Conservation (phyloP, 2,113 vertebrate species). For the Cottus gobio region DNA sequence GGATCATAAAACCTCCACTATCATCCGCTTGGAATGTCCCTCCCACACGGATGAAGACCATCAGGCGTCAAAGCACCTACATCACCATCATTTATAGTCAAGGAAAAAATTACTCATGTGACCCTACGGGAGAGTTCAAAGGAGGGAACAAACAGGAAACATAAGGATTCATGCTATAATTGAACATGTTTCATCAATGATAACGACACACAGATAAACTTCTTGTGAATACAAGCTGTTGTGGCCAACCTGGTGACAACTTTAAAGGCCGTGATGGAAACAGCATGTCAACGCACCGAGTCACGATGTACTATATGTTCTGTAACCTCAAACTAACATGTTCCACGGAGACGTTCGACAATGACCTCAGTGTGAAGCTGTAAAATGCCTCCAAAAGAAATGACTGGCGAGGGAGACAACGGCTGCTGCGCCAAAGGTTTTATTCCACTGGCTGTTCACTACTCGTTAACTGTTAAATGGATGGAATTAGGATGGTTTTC, state of each 20-base stretch:
- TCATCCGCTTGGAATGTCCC: conserved; percentile 75
- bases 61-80: conserved; percentile 34
- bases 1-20: conserved; percentile 62
- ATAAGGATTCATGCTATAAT: conserved; percentile 11
- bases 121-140: conserved; percentile 6
- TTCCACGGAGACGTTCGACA: conserved; percentile 27
- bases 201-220: conserved; percentile 9
- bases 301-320: conserved; percentile 24
- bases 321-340: conserved; percentile 47
- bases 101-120: conserved; percentile 49
- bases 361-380: conserved; percentile 56
- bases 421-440: conserved; percentile 13
- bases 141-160: conserved; percentile 6
- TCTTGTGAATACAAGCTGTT: conserved; percentile 5
- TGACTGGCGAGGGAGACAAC: conserved; percentile 41
- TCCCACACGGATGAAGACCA: conserved; percentile 65
- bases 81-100: conserved; percentile 26
- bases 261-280: conserved; percentile 41
- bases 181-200: conserved; percentile 12
- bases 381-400: conserved; percentile 65
- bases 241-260: conserved; percentile 14
- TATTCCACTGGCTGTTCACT: conserved; percentile 18
- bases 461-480: conserved; percentile 49
- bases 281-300: conserved; percentile 1
- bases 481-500: conserved; percentile 35